Conservation (phyloP, 1,140 invertebrate species). For the Pseudomyrmex cubaensis region DNA sequence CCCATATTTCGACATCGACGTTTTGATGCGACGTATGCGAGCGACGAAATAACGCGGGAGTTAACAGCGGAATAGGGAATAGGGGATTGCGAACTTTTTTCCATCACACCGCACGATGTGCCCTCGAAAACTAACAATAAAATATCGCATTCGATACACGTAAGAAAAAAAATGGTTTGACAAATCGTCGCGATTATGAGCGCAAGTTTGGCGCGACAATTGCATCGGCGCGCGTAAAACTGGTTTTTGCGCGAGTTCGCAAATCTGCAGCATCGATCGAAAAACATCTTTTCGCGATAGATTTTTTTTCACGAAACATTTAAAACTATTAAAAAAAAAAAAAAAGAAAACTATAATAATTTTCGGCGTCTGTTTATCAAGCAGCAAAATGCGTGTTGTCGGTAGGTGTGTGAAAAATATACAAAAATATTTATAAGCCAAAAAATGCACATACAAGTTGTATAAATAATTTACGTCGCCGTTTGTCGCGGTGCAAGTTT, state of each 20-base stretch:
- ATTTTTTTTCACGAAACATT: neutral
- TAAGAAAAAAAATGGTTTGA: neutral
- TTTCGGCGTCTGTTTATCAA: neutral
- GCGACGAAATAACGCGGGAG: conserved; percentile 38
- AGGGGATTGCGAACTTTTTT: conserved; percentile 9
- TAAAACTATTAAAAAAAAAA: too few species aligned
- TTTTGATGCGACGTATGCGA: conserved; percentile 67
- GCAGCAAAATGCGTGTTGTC: neutral
- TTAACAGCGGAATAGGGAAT: conserved; percentile 43
- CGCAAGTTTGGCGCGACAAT: neutral
- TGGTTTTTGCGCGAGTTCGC: neutral
- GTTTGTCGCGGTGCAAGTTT: conserved; percentile 1
- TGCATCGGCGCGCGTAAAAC: neutral
- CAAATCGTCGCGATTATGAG: neutral
- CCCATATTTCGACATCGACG: conserved; percentile 72
- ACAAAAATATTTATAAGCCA: neutral
- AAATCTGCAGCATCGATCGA: too few species aligned
- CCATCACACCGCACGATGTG: neutral
- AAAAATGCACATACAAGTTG: neutral
- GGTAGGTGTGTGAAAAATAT: neutral
- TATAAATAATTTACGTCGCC: conserved; percentile 17
- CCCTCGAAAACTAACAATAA: neutral
- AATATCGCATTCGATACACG: neutral
- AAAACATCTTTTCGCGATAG: too few species aligned
- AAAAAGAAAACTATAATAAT: neutral